Evolutionary conservation across 2,113 vertebrate genomes (phyloP), one percentile per base, ranked within the genome.

Genomic region (Forbesichthys papilliferus): DNA sequence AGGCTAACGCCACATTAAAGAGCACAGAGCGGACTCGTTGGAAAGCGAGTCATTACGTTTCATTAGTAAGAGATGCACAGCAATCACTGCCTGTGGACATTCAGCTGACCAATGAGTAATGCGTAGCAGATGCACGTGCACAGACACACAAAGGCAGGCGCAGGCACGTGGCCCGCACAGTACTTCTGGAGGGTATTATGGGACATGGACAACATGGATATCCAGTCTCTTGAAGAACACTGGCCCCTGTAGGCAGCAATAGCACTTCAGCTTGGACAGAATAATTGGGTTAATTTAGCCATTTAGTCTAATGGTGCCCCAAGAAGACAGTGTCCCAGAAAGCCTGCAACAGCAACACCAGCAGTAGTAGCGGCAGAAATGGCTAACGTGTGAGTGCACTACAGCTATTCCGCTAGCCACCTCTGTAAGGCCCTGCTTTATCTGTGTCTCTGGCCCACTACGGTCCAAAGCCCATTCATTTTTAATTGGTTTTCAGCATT

Each of bases 401-500:
- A 52, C 10, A 14, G 49, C 49, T 11, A n/a, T 14, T 11, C 36
- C 2, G 34, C 14, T 14, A 33, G 63, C 61, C 27, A 54, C 56
- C 16, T 64, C 18, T 3, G 7, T 7, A 36, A 46, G 14, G 16
- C 11, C 33, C 27, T 33, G n/a, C 66, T 80, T 84, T 76, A 86
- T 87, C 85, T 81, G 60, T 6, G 67, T 64, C 79, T 82, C 78
- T 9, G 47, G 64, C 76, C 69, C 69, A 11, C 66, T 74, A 73
- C 70, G 60, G 68, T 78, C 79, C 81, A 81, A 78, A 74, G 66
- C 33, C 69, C 73, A 71, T 86, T 84, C 85, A 74, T 77, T 84
- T 88, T 86, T 88, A 90, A 90, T 87, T 90, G 81, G 74, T 85
- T 88, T 82, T 60, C 64, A 68, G 63, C 7, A 66, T 82, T 84